phyloP scores from a whole-genome alignment of 2,113 vertebrate species.

The Sterrhoptilus dennistouni region DNA sequence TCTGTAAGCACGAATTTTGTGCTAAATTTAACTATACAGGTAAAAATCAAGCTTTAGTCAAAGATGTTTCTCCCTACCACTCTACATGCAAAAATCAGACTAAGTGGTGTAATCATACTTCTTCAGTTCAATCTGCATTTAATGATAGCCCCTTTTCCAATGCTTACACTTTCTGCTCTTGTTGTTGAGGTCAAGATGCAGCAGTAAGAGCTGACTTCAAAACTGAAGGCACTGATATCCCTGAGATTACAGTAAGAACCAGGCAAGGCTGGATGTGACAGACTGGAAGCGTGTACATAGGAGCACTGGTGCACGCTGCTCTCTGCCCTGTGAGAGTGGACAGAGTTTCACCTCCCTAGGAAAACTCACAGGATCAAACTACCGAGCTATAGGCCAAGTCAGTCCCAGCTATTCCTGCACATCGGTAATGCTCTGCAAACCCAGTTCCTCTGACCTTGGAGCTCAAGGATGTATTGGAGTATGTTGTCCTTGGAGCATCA shows the following conservation, averaged over 20 bases:
- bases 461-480: not conserved
- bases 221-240: not conserved
- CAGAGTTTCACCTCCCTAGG: not conserved
- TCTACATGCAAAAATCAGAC: too few relatives aligned
- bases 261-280: not conserved
- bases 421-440: not conserved
- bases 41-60: too few relatives aligned
- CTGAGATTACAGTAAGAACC: not conserved
- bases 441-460: not conserved
- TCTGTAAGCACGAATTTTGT: too few relatives aligned
- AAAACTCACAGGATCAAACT: not conserved
- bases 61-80: too few relatives aligned
- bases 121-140: too few relatives aligned
- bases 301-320: fast-evolving
- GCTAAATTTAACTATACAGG: too few relatives aligned
- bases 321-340: not conserved
- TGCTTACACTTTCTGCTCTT: not conserved
- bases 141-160: not conserved
- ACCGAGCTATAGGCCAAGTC: not conserved
- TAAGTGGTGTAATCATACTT: too few relatives aligned
- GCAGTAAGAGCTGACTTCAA: not conserved
- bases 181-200: not conserved
- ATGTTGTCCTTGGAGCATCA: not conserved
- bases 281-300: not conserved
- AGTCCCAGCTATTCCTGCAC: not conserved